Evolutionary conservation across 2,888 invertebrate genomes (phyloP).

Genomic region (Philhelius pedissequus): DNA sequence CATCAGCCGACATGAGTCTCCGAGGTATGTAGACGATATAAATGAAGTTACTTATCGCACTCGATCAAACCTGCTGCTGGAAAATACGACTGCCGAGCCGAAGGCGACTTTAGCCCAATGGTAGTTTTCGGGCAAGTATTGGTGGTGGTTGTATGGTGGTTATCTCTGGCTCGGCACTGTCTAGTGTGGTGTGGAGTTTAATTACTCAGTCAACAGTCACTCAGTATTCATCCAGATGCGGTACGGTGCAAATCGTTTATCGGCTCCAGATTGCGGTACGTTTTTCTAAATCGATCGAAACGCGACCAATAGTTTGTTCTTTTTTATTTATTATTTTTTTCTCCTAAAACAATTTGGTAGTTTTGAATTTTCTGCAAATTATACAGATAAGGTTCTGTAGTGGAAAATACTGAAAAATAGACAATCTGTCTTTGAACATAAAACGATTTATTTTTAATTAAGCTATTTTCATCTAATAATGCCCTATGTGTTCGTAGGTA

Average conservation of each 20-base stretch:
- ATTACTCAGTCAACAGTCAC: too few relatives aligned
- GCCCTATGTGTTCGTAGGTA: background rate
- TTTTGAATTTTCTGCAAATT: constrained; percentile 4
- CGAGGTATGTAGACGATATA: constrained; percentile 39
- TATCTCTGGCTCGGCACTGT: constrained; percentile 56
- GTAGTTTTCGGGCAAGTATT: constrained; percentile 53
- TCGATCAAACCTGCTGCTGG: constrained; percentile 63
- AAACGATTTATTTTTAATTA: constrained; percentile 2
- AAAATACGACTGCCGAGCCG: constrained; percentile 26
- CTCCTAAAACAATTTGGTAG: constrained; percentile 7
- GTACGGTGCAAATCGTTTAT: constrained; percentile 59
- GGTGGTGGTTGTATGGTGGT: constrained; percentile 7
- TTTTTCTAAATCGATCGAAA: constrained; percentile 1
- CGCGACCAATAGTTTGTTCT: constrained; percentile 21
- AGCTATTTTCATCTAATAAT: constrained; percentile 5
- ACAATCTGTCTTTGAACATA: background rate
- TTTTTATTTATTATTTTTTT: constrained; percentile 17
- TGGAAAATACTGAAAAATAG: constrained; percentile 18
- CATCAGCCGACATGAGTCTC: constrained; percentile 23
- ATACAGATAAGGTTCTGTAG: constrained; percentile 30
- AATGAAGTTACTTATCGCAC: constrained; percentile 58
- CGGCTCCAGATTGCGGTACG: constrained; percentile 50
- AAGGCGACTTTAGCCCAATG: constrained; percentile 9
- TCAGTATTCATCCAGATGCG: constrained; percentile 67
- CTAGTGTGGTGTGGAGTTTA: constrained; percentile 65